These are phyloP conservation scores for Elysia chlorotica DNA, from an alignment of 1,140 invertebrate genomes.

Conservation along the genomic window DNA sequence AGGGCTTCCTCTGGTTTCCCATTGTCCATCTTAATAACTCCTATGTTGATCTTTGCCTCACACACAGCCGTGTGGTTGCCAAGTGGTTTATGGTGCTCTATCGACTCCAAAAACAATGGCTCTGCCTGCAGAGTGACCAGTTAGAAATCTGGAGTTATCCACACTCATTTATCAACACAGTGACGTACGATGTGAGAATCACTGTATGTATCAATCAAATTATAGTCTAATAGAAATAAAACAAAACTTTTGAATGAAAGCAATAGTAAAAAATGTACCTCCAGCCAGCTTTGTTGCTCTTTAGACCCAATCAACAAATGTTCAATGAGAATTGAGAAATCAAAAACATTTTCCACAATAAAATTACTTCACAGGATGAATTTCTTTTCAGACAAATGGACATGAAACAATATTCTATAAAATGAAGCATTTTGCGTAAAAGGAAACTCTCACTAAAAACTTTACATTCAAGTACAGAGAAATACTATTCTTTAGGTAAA, in stretches of 20 bases:
- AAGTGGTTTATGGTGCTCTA: neutral
- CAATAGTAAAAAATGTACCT: neutral
- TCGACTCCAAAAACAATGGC: conserved; percentile 18
- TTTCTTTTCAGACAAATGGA: too few species aligned
- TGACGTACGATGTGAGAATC: too few species aligned
- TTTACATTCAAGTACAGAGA: too few species aligned
- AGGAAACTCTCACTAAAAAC: too few species aligned
- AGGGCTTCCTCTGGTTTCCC: conserved; percentile 17
- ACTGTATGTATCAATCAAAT: too few species aligned
- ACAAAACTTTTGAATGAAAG: neutral
- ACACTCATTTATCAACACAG: neutral
- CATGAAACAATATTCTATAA: too few species aligned
- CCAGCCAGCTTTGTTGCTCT: neutral
- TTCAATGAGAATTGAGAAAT: too few species aligned
- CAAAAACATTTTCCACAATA: too few species aligned
- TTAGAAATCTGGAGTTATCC: neutral
- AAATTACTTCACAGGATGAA: too few species aligned
- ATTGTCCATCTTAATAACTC: conserved; percentile 13
- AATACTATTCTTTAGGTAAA: too few species aligned
- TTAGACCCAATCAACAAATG: too few species aligned
- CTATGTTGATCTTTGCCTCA: conserved; percentile 11
- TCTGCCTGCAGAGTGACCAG: conserved; percentile 19
- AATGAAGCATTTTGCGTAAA: too few species aligned
- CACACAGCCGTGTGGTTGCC: neutral
- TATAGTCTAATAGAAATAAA: neutral